phyloP scores from a whole-genome alignment of 35 echinoderm and acorn worm species.

The Diadema setosum region DNA sequence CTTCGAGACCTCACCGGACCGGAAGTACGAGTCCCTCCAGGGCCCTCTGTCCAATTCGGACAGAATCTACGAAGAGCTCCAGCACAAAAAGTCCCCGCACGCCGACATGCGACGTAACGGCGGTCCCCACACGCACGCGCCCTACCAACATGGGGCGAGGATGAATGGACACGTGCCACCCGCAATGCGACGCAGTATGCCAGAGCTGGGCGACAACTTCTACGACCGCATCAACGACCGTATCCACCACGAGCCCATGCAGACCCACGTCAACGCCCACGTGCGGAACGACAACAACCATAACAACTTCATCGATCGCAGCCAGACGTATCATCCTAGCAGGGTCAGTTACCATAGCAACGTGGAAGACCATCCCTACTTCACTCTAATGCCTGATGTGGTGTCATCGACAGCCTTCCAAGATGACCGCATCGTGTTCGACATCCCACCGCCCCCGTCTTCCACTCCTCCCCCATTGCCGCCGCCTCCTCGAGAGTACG shows the following conservation, averaged over 20 bases:
- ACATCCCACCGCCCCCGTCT: background rate
- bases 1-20: background rate
- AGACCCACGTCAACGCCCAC: background rate
- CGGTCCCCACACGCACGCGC: background rate
- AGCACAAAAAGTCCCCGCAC: background rate
- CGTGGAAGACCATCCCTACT: background rate
- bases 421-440: background rate
- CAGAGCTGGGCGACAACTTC: background rate
- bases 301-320: background rate
- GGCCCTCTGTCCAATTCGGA: background rate
- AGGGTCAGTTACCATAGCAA: background rate
- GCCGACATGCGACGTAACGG: background rate
- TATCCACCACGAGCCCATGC: background rate
- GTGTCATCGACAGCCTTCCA: conserved; percentile 3
- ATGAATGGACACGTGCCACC: background rate
- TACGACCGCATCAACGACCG: background rate
- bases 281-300: background rate
- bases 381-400: conserved; percentile 10
- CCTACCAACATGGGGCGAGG: background rate
- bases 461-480: conserved; percentile 4
- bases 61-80: background rate
- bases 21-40: background rate
- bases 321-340: background rate
- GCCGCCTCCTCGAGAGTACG: background rate
- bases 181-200: background rate